Percentiles rank a stretch among this genome's conserved stretches.
These are phyloP conservation scores for Corvus cornix DNA, from an alignment of 2,113 vertebrate species.

Conservation along the genomic window DNA sequence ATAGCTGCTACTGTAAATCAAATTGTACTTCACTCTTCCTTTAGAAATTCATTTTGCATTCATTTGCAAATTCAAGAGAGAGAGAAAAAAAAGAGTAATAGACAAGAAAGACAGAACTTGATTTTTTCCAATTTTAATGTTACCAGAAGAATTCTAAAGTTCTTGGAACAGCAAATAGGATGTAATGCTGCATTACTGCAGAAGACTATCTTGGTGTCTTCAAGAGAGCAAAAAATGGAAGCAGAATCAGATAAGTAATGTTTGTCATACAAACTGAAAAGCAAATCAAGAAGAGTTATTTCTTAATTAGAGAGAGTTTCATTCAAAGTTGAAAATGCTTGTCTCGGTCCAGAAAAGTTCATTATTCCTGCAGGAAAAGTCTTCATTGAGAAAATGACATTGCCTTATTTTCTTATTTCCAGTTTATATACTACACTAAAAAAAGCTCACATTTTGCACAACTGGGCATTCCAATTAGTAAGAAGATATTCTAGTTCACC, in stretches of 20 bases:
- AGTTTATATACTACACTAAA: not conserved
- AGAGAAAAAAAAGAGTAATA: not conserved
- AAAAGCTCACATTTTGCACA: not conserved
- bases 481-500: not conserved
- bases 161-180: constrained; percentile 44
- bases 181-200: constrained; percentile 15
- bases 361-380: constrained; percentile 54
- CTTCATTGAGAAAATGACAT: constrained; percentile 55
- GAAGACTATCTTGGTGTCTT: constrained; percentile 20
- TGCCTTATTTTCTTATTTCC: constrained; percentile 47
- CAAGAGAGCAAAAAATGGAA: constrained; percentile 45
- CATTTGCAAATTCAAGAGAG: not conserved
- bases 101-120: not conserved
- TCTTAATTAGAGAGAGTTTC: constrained; percentile 36
- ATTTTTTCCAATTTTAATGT: not conserved
- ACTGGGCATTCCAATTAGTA: not conserved
- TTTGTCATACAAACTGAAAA: constrained; percentile 62
- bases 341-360: constrained; percentile 51
- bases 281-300: constrained; percentile 52
- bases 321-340: constrained; percentile 60
- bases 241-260: constrained; percentile 50
- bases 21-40: not conserved
- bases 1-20: not conserved
- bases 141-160: constrained; percentile 19
- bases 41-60: not conserved